phyloP scores from a whole-genome alignment of 2,113 vertebrate genomes.

The Danionella cerebrum region DNA sequence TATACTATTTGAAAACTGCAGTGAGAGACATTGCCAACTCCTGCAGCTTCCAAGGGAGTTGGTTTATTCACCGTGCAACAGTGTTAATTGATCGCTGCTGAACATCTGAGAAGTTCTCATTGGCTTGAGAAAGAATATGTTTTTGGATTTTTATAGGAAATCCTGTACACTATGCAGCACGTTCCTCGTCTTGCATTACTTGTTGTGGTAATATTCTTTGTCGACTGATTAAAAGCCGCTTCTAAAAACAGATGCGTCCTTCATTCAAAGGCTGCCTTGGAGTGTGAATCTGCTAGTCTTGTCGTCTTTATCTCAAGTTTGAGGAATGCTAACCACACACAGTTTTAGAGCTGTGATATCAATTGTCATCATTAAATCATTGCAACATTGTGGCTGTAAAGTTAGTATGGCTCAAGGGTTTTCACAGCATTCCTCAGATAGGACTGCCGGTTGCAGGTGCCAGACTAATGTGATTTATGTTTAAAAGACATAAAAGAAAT shows the following conservation, averaged over 20 bases:
- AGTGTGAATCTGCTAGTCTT: neutral
- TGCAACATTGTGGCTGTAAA: constrained; percentile 4
- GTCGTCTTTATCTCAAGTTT: neutral
- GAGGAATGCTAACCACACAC: neutral
- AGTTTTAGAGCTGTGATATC: neutral
- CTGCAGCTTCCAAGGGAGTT: neutral
- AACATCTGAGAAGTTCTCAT: neutral
- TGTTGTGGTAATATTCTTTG: neutral
- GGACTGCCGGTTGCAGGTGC: neutral
- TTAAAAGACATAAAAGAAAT: neutral
- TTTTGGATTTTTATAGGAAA: neutral
- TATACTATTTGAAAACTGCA: neutral
- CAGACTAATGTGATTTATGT: neutral
- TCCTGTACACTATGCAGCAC: neutral
- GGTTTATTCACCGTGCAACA: neutral
- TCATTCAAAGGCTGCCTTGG: neutral
- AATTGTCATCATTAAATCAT: constrained; percentile 7
- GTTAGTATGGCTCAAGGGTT: neutral
- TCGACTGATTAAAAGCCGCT: neutral
- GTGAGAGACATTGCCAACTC: too few relatives aligned
- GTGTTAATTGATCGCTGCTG: neutral
- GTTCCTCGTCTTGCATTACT: neutral
- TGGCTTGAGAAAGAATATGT: neutral
- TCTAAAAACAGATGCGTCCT: neutral
- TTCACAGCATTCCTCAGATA: neutral